Conservation (phyloP, 2,113 vertebrate genomes). For the Ia io region DNA sequence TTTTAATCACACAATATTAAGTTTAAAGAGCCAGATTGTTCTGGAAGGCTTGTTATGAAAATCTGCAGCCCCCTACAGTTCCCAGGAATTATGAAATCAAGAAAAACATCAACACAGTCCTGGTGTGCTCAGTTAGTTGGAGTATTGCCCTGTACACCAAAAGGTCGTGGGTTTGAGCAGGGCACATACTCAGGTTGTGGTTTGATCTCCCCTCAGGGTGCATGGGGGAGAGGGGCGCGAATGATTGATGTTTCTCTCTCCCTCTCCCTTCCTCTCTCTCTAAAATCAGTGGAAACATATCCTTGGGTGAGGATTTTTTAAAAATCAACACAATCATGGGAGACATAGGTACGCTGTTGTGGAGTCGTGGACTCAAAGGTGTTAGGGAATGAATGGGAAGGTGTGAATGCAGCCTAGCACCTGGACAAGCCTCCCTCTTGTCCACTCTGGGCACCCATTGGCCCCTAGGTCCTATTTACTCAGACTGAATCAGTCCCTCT, state of each 20-base stretch:
- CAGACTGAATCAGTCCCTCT: too few species aligned
- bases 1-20: neutral
- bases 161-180: neutral
- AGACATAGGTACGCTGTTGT: neutral
- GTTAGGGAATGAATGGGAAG: too few species aligned
- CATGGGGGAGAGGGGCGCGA: neutral
- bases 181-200: neutral
- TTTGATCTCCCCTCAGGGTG: neutral
- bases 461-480: neutral
- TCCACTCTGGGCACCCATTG: neutral
- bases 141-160: too few species aligned
- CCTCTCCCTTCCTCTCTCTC: neutral
- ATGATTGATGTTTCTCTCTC: neutral
- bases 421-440: neutral
- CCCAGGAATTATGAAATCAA: neutral
- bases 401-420: neutral
- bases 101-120: neutral
- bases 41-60: neutral
- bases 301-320: neutral
- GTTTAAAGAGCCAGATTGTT: neutral
- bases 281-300: neutral
- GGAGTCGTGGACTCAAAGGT: neutral
- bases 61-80: neutral
- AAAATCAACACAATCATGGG: neutral
- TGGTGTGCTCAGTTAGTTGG: neutral